phyloP scores from a whole-genome alignment of 2,113 vertebrate genomes.

The Panthera uncia region DNA sequence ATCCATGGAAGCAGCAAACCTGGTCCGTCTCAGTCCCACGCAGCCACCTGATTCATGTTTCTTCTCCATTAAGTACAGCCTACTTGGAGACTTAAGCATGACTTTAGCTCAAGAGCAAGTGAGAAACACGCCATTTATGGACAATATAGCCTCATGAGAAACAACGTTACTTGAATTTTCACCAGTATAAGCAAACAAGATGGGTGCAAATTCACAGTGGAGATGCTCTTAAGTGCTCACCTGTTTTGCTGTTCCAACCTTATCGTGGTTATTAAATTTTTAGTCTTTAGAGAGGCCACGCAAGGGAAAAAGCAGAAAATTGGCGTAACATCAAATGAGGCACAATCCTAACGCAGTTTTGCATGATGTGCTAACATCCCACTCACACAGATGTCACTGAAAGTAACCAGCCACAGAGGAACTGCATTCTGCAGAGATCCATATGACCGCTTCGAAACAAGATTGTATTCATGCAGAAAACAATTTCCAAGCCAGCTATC shows the following conservation, averaged over 20 bases:
- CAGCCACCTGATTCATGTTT: not conserved
- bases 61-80: not conserved
- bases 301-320: not conserved
- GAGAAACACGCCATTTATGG: not conserved
- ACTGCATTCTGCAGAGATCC: constrained; percentile 47
- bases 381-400: constrained; percentile 65
- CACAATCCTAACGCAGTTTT: constrained; percentile 23
- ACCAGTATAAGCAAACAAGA: not conserved
- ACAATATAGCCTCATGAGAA: not conserved
- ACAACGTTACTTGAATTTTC: constrained; percentile 30
- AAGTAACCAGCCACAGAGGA: constrained; percentile 50
- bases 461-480: constrained; percentile 46
- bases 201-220: not conserved
- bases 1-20: not conserved
- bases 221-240: not conserved
- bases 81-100: not conserved
- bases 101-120: not conserved
- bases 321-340: not conserved
- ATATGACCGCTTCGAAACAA: not conserved
- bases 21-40: not conserved
- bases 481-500: constrained; percentile 43
- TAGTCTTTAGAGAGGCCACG: not conserved
- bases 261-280: not conserved
- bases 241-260: not conserved
- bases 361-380: constrained; percentile 46